phyloP scores from a whole-genome alignment of 2,797 vertebrate species.

The Danio tinwini region DNA sequence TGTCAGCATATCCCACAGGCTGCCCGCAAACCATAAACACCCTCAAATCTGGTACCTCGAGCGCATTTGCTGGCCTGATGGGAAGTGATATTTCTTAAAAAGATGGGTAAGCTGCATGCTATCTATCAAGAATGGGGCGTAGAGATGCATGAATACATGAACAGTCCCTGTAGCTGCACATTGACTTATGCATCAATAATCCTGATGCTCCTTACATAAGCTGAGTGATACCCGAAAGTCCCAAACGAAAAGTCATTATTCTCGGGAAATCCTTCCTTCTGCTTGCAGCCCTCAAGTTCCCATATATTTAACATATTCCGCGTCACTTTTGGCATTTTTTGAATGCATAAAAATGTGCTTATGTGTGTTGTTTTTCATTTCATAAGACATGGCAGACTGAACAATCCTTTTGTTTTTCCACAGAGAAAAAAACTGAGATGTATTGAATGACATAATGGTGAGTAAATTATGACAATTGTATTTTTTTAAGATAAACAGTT shows the following conservation, averaged over 20 bases:
- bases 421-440: too few species aligned
- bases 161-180: conserved; percentile 38
- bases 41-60: conserved; percentile 48
- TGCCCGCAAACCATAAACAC: conserved; percentile 48
- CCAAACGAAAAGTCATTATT: neutral
- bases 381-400: neutral
- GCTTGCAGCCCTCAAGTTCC: neutral
- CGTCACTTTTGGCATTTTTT: neutral
- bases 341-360: neutral
- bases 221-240: conserved; percentile 14
- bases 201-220: conserved; percentile 33
- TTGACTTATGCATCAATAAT: conserved; percentile 55
- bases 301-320: conserved; percentile 24
- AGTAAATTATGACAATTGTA: neutral
- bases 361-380: neutral
- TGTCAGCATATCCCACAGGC: conserved; percentile 43
- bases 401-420: neutral
- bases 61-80: conserved; percentile 72
- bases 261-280: neutral
- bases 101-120: conserved; percentile 69
- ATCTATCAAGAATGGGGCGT: conserved; percentile 70
- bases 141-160: conserved; percentile 41
- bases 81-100: conserved; percentile 74
- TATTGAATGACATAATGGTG: neutral
- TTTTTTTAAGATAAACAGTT: neutral